Conservation (phyloP, 2,888 invertebrate species). For the Cantharis lateralis region DNA sequence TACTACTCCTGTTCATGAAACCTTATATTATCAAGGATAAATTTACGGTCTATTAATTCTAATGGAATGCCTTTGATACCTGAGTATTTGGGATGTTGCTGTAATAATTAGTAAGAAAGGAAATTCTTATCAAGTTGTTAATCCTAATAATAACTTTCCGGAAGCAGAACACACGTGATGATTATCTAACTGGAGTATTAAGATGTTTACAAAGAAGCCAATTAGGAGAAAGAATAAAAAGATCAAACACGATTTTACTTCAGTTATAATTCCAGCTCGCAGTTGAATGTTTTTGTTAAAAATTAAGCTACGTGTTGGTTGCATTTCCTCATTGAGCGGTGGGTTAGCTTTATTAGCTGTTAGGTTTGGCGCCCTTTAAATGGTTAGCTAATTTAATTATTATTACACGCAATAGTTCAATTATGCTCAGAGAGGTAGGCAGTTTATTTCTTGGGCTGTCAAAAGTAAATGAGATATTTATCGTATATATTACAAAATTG, state of each 20-base stretch:
- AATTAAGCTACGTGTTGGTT: neutral
- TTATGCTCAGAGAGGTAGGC: neutral
- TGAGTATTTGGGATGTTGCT: neutral
- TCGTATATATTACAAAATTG: slow-evolving; percentile 42
- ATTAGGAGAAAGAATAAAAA: neutral
- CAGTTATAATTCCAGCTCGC: neutral
- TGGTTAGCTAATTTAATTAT: neutral
- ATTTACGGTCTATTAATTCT: neutral
- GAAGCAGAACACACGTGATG: neutral
- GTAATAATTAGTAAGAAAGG: neutral
- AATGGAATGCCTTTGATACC: neutral
- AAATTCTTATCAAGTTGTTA: neutral
- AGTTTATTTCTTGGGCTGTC: slow-evolving; percentile 3
- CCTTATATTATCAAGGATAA: too few species aligned
- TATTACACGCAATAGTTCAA: neutral
- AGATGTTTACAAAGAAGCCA: neutral
- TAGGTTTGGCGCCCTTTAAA: neutral
- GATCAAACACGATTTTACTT: neutral
- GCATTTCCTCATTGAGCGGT: neutral
- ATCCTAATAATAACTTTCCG: neutral
- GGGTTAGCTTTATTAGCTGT: neutral
- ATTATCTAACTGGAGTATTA: neutral
- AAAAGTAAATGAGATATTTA: slow-evolving; percentile 27
- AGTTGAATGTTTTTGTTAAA: neutral
- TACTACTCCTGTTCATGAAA: neutral